Evolutionary conservation across 2,797 vertebrate species (phyloP).

Genomic region (Myotis pilosus): DNA sequence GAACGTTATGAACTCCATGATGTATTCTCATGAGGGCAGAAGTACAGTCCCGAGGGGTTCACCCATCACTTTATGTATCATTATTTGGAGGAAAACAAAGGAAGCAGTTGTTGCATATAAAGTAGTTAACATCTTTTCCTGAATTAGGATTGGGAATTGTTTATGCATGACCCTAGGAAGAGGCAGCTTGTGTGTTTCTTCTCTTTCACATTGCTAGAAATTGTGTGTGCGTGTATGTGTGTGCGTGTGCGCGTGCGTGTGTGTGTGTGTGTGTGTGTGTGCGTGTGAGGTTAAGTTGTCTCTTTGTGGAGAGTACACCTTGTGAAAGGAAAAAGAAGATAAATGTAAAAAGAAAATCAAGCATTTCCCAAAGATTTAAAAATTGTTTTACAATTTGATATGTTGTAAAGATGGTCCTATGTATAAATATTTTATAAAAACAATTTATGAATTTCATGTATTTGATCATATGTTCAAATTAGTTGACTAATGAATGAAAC

Average conservation of each 20-base stretch:
- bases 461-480: conserved; percentile 13
- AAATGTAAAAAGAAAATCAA: conserved; percentile 1
- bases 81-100: not conserved
- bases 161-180: not conserved
- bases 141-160: not conserved
- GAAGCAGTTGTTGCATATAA: not conserved
- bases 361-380: conserved; percentile 23
- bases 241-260: not conserved
- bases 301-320: not conserved
- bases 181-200: not conserved
- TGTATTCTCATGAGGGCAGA: not conserved
- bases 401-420: not conserved
- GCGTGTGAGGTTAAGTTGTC: not conserved
- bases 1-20: not conserved
- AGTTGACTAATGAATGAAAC: not conserved
- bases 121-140: not conserved
- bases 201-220: not conserved
- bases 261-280: not conserved
- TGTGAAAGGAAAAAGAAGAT: not conserved
- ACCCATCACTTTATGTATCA: not conserved
- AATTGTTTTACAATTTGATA: not conserved
- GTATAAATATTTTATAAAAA: not conserved
- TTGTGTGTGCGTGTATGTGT: not conserved
- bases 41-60: not conserved
- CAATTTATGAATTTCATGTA: not conserved